Percentiles rank a stretch among this genome's conserved stretches.
Evolutionary conservation across 2,113 vertebrate genomes (phyloP).

Genomic region (Hypocryptadius cinnamomeus): DNA sequence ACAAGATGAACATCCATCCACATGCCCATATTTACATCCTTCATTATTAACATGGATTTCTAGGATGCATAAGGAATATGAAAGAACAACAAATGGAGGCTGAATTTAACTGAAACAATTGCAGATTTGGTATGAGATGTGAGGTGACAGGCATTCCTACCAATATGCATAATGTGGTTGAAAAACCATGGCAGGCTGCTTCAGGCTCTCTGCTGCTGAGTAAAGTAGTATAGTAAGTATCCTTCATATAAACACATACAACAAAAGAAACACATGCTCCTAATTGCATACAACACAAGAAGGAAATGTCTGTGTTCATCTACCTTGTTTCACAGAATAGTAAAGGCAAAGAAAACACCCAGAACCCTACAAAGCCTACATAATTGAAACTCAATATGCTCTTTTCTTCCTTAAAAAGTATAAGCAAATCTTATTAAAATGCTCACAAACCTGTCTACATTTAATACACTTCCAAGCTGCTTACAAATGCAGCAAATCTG

Average conservation of each 20-base stretch:
- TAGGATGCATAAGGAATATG: neutral
- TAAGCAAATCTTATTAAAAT: neutral
- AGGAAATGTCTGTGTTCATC: neutral
- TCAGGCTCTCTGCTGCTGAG: neutral
- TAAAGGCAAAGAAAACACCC: neutral
- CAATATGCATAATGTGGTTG: neutral
- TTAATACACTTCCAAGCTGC: neutral
- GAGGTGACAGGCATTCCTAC: constrained; percentile 30
- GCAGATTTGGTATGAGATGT: neutral
- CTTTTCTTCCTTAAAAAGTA: neutral
- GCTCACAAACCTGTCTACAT: neutral
- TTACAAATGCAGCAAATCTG: neutral
- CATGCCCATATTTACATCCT: neutral
- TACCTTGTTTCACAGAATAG: neutral
- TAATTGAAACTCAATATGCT: neutral
- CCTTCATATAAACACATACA: neutral
- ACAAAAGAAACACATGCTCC: neutral
- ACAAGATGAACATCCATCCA: neutral
- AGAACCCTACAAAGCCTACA: neutral
- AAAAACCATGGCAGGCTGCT: constrained; percentile 11
- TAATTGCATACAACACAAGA: neutral
- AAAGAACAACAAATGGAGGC: neutral
- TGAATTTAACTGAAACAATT: neutral
- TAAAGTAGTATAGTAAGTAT: neutral
- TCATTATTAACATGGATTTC: neutral